Percentiles rank a stretch among this genome's conserved stretches.
phyloP scores from a whole-genome alignment of 64 coral and sea anemone species.

The Cladopsammia gracilis region DNA sequence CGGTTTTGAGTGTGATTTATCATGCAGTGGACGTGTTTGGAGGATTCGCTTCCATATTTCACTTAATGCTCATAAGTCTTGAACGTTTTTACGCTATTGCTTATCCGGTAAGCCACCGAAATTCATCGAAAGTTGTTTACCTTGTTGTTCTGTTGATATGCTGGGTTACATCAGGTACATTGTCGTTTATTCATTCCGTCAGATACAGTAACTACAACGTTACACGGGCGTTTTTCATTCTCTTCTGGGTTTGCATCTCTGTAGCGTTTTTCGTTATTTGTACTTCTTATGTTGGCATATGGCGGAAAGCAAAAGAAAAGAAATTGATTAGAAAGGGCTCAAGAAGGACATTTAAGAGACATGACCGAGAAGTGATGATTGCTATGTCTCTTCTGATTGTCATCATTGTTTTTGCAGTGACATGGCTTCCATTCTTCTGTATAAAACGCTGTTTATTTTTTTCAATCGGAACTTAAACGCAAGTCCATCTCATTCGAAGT shows the following conservation, averaged over 20 bases:
- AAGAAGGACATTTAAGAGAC: constrained; percentile 42
- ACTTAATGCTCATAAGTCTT: constrained; percentile 75
- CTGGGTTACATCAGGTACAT: constrained; percentile 66
- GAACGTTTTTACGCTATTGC: constrained; percentile 83
- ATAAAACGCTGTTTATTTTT: constrained; percentile 74
- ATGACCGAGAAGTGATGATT: constrained; percentile 78
- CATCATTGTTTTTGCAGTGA: constrained; percentile 77
- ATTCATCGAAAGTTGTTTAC: constrained; percentile 76
- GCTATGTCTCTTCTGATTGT: constrained; percentile 82
- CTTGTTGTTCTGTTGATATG: constrained; percentile 43
- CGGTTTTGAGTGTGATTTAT: not conserved
- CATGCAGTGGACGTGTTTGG: constrained; percentile 80
- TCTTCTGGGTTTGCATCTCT: constrained; percentile 63
- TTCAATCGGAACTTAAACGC: constrained; percentile 25
- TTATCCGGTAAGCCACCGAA: constrained; percentile 77
- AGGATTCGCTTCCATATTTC: constrained; percentile 88
- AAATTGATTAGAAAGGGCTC: not conserved
- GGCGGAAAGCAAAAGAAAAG: constrained; percentile 60
- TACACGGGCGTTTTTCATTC: constrained; percentile 64
- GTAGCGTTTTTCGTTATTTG: constrained; percentile 69
- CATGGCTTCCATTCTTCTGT: constrained; percentile 84
- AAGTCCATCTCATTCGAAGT: constrained; percentile 36
- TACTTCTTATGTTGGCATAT: constrained; percentile 75
- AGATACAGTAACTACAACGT: constrained; percentile 24
- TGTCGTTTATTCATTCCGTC: constrained; percentile 69